Evolutionary conservation across 2,888 invertebrate species (phyloP).

Genomic region (Ormyrus labotus): DNA sequence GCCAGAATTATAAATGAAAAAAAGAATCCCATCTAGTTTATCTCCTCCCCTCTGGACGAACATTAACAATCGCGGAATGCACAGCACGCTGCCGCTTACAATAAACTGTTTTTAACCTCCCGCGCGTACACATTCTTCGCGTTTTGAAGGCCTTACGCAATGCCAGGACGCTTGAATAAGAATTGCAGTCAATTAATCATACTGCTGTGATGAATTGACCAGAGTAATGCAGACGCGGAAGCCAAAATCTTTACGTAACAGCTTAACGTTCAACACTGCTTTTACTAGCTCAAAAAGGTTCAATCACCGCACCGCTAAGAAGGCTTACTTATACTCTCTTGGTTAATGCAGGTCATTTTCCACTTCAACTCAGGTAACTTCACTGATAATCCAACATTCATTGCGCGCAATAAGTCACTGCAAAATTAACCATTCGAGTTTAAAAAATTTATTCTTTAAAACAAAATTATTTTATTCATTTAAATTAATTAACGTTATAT

Average conservation of each 20-base stretch:
- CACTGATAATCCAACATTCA: too few species aligned
- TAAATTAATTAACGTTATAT: too few species aligned
- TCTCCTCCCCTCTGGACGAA: neutral
- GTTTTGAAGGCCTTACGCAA: conserved; percentile 44
- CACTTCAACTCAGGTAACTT: too few species aligned
- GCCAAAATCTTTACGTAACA: conserved; percentile 42
- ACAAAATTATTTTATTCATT: too few species aligned
- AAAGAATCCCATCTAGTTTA: too few species aligned
- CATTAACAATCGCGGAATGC: conserved; percentile 20
- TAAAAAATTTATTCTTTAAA: too few species aligned
- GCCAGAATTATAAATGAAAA: too few species aligned
- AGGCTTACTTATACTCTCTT: neutral
- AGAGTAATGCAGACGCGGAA: conserved; percentile 33
- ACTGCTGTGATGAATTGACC: conserved; percentile 42
- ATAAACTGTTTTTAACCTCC: conserved; percentile 24
- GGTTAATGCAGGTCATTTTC: too few species aligned
- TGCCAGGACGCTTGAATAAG: conserved; percentile 21
- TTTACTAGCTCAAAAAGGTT: conserved; percentile 26
- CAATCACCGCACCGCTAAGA: conserved; percentile 12
- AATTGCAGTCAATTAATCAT: conserved; percentile 49
- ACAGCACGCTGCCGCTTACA: neutral
- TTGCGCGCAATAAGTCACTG: too few species aligned
- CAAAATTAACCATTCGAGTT: too few species aligned
- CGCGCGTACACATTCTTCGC: neutral
- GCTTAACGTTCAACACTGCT: neutral